Evolutionary conservation across 2,888 invertebrate genomes (phyloP).

Genomic region (Tetanocera ferruginea): DNA sequence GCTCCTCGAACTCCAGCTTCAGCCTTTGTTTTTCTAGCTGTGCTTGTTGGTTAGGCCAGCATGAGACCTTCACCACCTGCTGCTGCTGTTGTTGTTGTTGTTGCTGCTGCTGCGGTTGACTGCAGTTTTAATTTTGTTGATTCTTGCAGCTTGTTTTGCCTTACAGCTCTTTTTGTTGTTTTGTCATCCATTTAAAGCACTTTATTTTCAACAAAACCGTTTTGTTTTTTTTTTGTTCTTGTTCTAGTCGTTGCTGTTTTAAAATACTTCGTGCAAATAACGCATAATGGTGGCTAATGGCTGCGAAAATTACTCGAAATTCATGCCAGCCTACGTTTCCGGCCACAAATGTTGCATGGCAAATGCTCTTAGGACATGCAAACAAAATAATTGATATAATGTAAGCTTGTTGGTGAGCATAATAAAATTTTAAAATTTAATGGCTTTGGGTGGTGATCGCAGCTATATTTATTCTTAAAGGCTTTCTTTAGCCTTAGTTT

Average conservation of each 20-base stretch:
- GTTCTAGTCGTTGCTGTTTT: too few species aligned
- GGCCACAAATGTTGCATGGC: too few species aligned
- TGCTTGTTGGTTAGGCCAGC: too few species aligned
- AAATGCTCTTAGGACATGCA: too few species aligned
- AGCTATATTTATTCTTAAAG: background rate
- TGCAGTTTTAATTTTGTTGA: background rate
- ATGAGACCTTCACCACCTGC: background rate
- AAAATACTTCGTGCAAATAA: background rate
- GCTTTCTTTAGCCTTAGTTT: too few species aligned
- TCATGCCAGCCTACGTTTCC: background rate
- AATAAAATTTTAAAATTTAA: background rate
- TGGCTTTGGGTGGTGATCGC: background rate
- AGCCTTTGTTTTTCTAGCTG: background rate
- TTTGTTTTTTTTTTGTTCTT: background rate
- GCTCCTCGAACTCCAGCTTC: background rate
- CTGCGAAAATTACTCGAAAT: background rate
- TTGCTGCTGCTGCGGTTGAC: background rate
- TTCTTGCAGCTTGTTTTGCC: background rate
- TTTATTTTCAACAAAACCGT: conserved; percentile 16
- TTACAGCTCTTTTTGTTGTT: background rate
- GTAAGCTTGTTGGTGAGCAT: background rate
- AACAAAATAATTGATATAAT: background rate
- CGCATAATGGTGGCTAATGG: conserved; percentile 6
- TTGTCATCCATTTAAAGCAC: background rate
- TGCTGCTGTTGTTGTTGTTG: background rate